Conservation (phyloP, 2,888 invertebrate genomes). For the Mesoligia furuncula region DNA sequence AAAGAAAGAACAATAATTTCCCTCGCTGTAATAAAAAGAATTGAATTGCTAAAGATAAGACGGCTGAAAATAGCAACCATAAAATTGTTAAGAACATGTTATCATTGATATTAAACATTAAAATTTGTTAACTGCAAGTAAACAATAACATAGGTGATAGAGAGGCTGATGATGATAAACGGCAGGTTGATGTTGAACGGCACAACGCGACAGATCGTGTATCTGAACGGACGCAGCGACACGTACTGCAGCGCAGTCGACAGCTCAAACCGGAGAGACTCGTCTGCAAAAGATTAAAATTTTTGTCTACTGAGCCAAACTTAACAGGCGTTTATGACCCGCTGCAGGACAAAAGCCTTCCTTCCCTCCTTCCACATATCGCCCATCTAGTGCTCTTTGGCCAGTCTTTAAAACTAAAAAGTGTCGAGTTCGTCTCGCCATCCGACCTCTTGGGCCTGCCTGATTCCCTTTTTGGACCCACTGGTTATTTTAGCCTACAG, state of each 20-base stretch:
- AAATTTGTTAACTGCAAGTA: slow-evolving; percentile 22
- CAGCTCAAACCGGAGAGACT: slow-evolving; percentile 50
- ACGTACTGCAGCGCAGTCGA: slow-evolving; percentile 48
- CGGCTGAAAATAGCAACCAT: neutral
- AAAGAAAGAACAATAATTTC: neutral
- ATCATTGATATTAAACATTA: neutral
- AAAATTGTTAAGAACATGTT: neutral
- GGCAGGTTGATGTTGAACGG: slow-evolving; percentile 40
- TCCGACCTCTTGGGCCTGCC: neutral
- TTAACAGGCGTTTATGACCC: neutral
- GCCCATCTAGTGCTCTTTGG: neutral
- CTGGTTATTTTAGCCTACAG: too few relatives aligned
- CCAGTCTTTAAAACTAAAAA: neutral
- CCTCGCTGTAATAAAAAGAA: neutral
- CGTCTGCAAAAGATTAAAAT: slow-evolving; percentile 35
- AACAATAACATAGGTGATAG: slow-evolving; percentile 36
- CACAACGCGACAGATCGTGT: slow-evolving; percentile 38
- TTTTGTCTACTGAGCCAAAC: neutral
- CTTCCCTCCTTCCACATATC: neutral
- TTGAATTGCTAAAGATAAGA: neutral
- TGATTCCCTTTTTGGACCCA: neutral
- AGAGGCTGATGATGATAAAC: slow-evolving; percentile 16
- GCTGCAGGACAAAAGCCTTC: neutral
- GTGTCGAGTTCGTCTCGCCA: too few relatives aligned
- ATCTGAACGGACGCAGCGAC: slow-evolving; percentile 50